Conservation (phyloP, 2,797 vertebrate genomes). For the Sebastes hubbsi region DNA sequence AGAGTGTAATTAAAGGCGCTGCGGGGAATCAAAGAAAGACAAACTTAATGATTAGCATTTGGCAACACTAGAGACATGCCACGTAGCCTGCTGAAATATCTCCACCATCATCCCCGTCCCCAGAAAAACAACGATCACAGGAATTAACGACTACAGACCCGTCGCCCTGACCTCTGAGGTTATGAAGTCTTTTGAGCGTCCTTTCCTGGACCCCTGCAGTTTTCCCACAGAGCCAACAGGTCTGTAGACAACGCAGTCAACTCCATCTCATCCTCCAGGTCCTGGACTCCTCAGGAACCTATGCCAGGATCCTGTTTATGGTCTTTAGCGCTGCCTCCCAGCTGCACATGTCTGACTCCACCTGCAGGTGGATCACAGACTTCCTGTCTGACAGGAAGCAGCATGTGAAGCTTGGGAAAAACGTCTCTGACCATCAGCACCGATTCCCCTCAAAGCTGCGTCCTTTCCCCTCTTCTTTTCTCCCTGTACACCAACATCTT, state of each 20-base stretch:
- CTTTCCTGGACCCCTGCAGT: neutral
- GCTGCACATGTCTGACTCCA: too few relatives aligned
- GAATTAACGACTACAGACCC: neutral
- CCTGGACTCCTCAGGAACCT: neutral
- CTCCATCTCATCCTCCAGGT: neutral
- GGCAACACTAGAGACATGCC: neutral
- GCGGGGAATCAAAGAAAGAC: conserved; percentile 12
- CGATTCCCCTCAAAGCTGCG: too few relatives aligned
- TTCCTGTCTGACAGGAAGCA: neutral
- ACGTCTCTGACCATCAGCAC: too few relatives aligned
- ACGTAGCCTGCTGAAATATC: neutral
- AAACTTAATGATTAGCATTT: conserved; percentile 28
- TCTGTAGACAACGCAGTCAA: neutral
- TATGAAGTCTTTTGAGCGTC: neutral
- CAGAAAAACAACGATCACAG: neutral
- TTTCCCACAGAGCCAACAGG: neutral
- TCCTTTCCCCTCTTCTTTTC: too few relatives aligned
- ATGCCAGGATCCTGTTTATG: too few relatives aligned
- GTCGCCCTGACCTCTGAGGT: neutral
- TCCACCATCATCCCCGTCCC: neutral
- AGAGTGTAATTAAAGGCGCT: conserved; percentile 22
- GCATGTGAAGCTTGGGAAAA: too few relatives aligned
- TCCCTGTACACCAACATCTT: too few relatives aligned
- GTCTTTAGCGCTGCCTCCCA: too few relatives aligned
- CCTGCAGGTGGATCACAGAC: neutral